These are phyloP conservation scores for Poecilia latipinna DNA, from an alignment of 2,113 vertebrate genomes.

Conservation along the genomic window DNA sequence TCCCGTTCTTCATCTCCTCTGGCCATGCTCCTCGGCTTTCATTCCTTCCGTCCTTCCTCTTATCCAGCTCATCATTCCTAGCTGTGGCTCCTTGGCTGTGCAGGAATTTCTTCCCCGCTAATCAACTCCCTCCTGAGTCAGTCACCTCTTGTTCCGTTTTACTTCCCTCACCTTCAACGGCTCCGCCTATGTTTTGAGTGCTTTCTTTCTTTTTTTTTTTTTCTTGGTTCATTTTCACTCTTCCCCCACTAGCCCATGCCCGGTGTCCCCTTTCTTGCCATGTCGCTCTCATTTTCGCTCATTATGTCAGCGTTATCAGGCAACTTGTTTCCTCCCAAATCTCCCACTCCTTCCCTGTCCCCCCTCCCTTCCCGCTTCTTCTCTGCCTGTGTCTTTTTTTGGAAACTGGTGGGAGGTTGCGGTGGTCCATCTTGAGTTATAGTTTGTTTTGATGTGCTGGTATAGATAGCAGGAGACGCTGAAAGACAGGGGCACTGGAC, in stretches of 20 bases:
- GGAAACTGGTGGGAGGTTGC: slow-evolving; percentile 60
- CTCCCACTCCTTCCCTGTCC: slow-evolving; percentile 37
- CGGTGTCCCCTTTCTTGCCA: slow-evolving; percentile 24
- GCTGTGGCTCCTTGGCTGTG: slow-evolving; percentile 35
- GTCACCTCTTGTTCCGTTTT: slow-evolving; percentile 18
- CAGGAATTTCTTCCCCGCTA: slow-evolving; percentile 64
- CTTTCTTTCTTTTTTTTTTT: not conserved
- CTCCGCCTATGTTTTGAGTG: slow-evolving; percentile 32
- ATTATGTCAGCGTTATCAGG: slow-evolving; percentile 64
- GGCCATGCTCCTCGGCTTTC: slow-evolving; percentile 9
- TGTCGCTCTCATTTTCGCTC: slow-evolving; percentile 51
- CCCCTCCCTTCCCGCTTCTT: slow-evolving; percentile 33
- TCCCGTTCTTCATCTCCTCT: slow-evolving; percentile 39
- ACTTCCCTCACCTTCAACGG: slow-evolving; percentile 12
- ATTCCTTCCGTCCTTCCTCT: slow-evolving; percentile 13
- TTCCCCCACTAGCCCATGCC: slow-evolving; percentile 20
- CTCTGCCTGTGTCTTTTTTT: slow-evolving; percentile 44
- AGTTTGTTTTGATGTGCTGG: slow-evolving; percentile 72
- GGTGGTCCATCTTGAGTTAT: slow-evolving; percentile 65
- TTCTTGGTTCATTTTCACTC: slow-evolving; percentile 30
- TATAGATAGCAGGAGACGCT: slow-evolving; percentile 53
- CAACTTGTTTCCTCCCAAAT: slow-evolving; percentile 51
- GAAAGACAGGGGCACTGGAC: slow-evolving; percentile 27
- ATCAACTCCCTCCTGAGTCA: slow-evolving; percentile 68
- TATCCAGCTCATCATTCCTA: slow-evolving; percentile 2